phyloP scores from a whole-genome alignment of 2,797 vertebrate genomes.

The Carcharodon carcharias region DNA sequence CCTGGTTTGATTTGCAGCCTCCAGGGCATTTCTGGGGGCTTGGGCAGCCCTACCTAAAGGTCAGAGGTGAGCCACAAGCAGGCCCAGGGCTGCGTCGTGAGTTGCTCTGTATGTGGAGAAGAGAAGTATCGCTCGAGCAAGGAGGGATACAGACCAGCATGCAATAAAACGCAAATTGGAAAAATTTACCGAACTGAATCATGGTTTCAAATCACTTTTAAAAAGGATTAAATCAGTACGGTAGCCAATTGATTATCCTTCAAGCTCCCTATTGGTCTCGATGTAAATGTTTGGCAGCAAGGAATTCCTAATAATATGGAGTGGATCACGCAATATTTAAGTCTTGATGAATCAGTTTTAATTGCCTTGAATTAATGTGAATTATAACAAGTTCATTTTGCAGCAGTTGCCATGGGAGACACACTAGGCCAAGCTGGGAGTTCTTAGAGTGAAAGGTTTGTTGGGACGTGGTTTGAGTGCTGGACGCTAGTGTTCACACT shows the following conservation, averaged over 20 bases:
- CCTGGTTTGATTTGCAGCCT: no score
- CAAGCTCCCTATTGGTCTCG: background rate
- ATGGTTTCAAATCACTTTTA: no score
- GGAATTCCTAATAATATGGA: background rate
- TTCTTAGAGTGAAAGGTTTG: background rate
- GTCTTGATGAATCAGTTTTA: background rate
- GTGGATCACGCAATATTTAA: background rate
- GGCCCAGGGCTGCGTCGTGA: no score
- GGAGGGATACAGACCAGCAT: background rate
- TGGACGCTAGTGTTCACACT: background rate
- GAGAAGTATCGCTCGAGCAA: no score
- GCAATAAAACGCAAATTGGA: background rate
- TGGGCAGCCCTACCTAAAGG: no score
- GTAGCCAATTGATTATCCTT: background rate
- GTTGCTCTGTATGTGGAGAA: no score
- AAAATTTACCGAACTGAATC: background rate
- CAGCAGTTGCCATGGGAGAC: background rate
- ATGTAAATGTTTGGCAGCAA: background rate
- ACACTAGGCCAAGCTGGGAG: background rate
- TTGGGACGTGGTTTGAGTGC: background rate
- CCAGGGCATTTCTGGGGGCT: no score
- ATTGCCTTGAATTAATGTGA: background rate
- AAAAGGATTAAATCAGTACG: no score
- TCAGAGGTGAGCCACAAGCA: no score
- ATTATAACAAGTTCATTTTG: background rate